Evolutionary conservation across 2,888 invertebrate species (phyloP).

Genomic region (Psococerastis gibbosa): DNA sequence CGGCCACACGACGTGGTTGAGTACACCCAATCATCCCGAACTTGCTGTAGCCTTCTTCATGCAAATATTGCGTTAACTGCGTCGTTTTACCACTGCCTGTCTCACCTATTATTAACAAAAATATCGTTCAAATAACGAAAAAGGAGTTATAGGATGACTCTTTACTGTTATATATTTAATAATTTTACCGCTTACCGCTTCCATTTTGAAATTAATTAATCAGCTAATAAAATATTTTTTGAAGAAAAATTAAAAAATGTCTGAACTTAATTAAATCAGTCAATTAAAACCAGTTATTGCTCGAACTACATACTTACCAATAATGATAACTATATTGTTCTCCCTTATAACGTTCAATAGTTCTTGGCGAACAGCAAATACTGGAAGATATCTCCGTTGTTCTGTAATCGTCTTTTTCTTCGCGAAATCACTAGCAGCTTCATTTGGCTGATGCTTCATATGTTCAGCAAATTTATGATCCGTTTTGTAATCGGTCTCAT

Average conservation of each 20-base stretch:
- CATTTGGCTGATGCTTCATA: conserved; percentile 45
- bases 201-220: too few relatives aligned
- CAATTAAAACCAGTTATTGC: background rate
- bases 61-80: conserved; percentile 89
- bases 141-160: too few relatives aligned
- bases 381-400: conserved; percentile 83
- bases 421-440: conserved; percentile 66
- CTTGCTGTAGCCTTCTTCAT: conserved; percentile 89
- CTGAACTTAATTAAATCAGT: too few relatives aligned
- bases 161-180: too few relatives aligned
- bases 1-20: conserved; percentile 92
- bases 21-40: conserved; percentile 95
- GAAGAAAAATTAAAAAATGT: too few relatives aligned
- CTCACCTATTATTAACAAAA: too few relatives aligned
- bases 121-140: too few relatives aligned
- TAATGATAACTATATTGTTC: conserved; percentile 88
- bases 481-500: conserved; percentile 68
- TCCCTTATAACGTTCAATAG: conserved; percentile 77
- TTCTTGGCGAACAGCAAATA: conserved; percentile 88
- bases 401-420: conserved; percentile 64
- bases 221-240: too few relatives aligned
- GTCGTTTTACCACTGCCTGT: conserved; percentile 97
- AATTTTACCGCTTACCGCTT: too few relatives aligned
- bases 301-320: conserved; percentile 34
- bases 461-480: conserved; percentile 96